Base-by-base conservation (phyloP, 2,797 vertebrate genomes). In the Artibeus lituratus region DNA sequence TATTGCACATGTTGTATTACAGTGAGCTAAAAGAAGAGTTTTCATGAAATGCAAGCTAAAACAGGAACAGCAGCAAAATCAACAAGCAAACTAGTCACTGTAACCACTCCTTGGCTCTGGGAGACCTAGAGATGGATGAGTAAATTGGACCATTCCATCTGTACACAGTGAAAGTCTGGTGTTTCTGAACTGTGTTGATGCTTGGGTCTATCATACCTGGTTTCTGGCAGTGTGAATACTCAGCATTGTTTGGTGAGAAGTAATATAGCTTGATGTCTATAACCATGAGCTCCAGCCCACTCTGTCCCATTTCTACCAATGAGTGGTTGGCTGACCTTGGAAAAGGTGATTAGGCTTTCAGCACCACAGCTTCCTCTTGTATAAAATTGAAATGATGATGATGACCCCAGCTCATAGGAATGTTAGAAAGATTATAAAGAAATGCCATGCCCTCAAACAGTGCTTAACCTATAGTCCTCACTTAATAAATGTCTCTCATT, bases 81-180 rank as follows among this genome's bases (percentile, higher is more conserved):
- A 44, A 14, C 3, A 42, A 42, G 18, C 22, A 32, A 19, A 10
- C 10, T 42, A 22, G 16, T 18, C 8, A 8, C 29, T 67, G 0
- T 47, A 73, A 55, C 16, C 10, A 0, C 16, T 32, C 44, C 19
- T n/a, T 19, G n/a, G 39, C 89, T 29, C 37, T 80, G n/a, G 47
- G 32, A 55, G 24, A 55, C n/a, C 19, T 39, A 4, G 72, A 44
- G 10, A 22, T 51, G 59, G 24, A 2, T 49, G 24, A 21, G 21
- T n/a, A 22, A 37, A 7, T 3, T 1, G 3, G 26, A 9, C 8
- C 19, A 18, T 53, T 67, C 32, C 10, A 32, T 55, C 15, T 16
- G 3, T 7, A 7, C 7, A 1, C 1, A 11, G 18, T 39, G 24
- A 16, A n/a, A 24, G n/a, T 12, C 19, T 3, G 12, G 11, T 55